Evolutionary conservation across 1,140 invertebrate genomes (phyloP).

Genomic region (Chironomus tepperi): DNA sequence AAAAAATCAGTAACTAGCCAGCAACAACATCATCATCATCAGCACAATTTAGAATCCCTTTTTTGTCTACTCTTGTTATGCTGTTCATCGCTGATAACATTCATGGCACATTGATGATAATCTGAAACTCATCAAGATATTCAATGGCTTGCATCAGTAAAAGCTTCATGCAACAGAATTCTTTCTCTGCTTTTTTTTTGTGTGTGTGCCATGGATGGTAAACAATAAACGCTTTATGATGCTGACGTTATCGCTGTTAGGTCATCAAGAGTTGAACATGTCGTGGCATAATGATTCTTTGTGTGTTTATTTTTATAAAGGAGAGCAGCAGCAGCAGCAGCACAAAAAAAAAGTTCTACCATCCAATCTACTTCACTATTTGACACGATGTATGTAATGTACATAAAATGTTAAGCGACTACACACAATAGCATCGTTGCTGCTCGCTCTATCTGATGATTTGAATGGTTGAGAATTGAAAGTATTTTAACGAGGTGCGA

Average conservation of each 20-base stretch:
- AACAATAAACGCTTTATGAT: slow-evolving; percentile 14
- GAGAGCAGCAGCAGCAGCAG: too few relatives aligned
- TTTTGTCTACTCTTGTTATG: not conserved
- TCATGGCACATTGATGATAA: slow-evolving; percentile 5
- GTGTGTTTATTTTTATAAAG: not conserved
- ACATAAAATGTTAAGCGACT: not conserved
- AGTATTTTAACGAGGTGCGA: not conserved
- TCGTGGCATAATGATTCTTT: slow-evolving; percentile 6
- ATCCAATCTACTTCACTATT: not conserved
- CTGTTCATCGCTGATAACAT: not conserved
- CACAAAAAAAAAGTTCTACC: not conserved
- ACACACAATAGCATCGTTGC: not conserved
- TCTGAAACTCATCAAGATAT: slow-evolving; percentile 2
- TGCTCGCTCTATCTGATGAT: not conserved
- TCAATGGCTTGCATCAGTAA: slow-evolving; percentile 5
- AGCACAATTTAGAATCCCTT: not conserved
- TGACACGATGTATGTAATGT: not conserved
- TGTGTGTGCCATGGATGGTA: not conserved
- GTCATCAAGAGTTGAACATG: not conserved
- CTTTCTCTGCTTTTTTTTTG: too few relatives aligned
- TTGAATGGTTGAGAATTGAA: not conserved
- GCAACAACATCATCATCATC: not conserved
- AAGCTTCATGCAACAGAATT: not conserved
- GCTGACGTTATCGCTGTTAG: not conserved
- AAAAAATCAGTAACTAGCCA: too few relatives aligned